phyloP scores from a whole-genome alignment of 2,113 vertebrate species.

The Calypte anna region DNA sequence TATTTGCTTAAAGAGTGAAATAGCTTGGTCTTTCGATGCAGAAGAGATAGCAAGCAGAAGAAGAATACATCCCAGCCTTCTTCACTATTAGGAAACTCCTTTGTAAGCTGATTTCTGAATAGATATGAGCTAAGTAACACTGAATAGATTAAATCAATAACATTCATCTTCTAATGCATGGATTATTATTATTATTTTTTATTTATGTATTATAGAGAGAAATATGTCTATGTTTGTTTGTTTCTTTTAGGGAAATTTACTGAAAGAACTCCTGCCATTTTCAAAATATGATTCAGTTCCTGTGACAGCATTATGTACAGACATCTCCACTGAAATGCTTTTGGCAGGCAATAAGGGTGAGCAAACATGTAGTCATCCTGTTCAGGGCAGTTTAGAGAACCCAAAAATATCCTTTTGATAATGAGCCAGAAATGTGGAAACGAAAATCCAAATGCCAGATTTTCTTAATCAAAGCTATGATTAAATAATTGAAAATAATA shows the following conservation, averaged over 20 bases:
- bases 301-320: conserved; percentile 67
- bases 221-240: not conserved
- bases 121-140: not conserved
- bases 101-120: not conserved
- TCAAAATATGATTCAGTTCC: conserved; percentile 71
- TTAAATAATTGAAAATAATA: not conserved
- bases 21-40: not conserved
- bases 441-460: not conserved
- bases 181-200: not conserved
- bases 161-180: not conserved
- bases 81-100: not conserved
- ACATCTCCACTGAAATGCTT: conserved; percentile 58
- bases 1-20: not conserved
- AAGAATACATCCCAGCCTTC: not conserved
- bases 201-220: not conserved
- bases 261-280: conserved; percentile 74
- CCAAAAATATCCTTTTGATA: not conserved
- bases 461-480: not conserved
- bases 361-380: not conserved
- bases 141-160: not conserved
- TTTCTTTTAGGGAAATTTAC: conserved; percentile 69
- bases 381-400: not conserved
- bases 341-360: conserved; percentile 72
- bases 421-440: not conserved
- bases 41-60: not conserved